Percentiles rank a stretch among this genome's conserved stretches.
Evolutionary conservation across 2,797 vertebrate species (phyloP).

Genomic region (Crenichthys baileyi): DNA sequence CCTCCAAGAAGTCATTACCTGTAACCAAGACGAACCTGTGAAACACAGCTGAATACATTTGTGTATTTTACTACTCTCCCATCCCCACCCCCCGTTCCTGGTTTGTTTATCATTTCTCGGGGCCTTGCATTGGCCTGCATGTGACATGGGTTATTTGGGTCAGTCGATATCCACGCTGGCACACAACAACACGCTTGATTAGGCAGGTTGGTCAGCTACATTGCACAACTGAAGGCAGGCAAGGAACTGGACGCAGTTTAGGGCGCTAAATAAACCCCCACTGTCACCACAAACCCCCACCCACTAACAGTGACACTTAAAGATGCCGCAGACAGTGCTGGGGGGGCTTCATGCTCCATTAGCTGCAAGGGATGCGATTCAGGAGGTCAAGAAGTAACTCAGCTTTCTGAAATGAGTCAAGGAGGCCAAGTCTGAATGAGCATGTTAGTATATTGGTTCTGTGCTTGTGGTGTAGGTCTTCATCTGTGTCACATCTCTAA

Average conservation of each 20-base stretch:
- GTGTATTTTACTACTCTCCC: too few relatives aligned
- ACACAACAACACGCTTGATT: slow-evolving; percentile 72
- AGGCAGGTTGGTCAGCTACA: slow-evolving; percentile 75
- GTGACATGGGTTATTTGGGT: slow-evolving; percentile 71
- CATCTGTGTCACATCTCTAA: too few relatives aligned
- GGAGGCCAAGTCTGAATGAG: slow-evolving; percentile 26
- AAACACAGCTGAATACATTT: neutral
- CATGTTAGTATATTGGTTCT: neutral
- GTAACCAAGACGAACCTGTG: slow-evolving; percentile 18
- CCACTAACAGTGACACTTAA: slow-evolving; percentile 36
- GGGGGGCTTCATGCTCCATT: slow-evolving; percentile 64
- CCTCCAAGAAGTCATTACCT: slow-evolving; percentile 96
- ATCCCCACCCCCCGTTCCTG: neutral
- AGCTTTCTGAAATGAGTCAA: neutral
- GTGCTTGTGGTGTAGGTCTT: neutral
- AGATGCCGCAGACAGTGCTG: slow-evolving; percentile 51
- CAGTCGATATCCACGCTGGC: slow-evolving; percentile 70
- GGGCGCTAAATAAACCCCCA: slow-evolving; percentile 38
- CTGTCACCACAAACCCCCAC: slow-evolving; percentile 3
- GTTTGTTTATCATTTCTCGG: slow-evolving; percentile 49
- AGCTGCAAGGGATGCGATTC: slow-evolving; percentile 49
- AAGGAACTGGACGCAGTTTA: slow-evolving; percentile 38
- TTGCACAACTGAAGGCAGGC: slow-evolving; percentile 57
- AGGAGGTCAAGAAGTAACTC: slow-evolving; percentile 52
- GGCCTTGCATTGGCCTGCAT: slow-evolving; percentile 41